These are phyloP conservation scores for Notodonta ziczac DNA, from an alignment of 2,888 invertebrate species.

Conservation along the genomic window DNA sequence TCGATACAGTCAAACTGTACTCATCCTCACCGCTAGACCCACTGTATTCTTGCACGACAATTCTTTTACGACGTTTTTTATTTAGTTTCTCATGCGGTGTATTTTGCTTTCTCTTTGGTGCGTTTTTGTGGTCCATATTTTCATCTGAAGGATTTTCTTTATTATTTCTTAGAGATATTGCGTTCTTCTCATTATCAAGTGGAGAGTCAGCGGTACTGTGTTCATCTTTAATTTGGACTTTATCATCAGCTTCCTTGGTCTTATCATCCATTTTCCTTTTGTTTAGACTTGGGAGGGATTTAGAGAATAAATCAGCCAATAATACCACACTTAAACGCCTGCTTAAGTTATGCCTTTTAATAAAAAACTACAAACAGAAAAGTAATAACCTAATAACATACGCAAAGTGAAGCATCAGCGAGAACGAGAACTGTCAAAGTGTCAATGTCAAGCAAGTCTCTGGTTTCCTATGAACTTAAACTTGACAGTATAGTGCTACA, in stretches of 20 bases:
- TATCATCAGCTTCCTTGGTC: not conserved
- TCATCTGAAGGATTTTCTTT: not conserved
- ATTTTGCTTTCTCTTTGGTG: not conserved
- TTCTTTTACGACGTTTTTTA: conserved; percentile 4
- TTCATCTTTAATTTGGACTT: not conserved
- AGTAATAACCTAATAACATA: no score
- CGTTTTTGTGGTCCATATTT: not conserved
- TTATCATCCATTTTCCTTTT: not conserved
- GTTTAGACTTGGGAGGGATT: no score
- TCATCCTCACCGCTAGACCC: conserved; percentile 20
- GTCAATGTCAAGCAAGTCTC: no score
- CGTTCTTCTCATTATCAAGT: not conserved
- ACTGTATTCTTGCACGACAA: conserved; percentile 7
- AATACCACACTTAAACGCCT: no score
- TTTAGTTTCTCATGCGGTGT: not conserved
- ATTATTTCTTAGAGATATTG: not conserved
- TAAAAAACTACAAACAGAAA: no score
- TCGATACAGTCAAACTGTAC: conserved; percentile 35
- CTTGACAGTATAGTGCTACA: no score
- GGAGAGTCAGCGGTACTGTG: not conserved
- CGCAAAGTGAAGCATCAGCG: no score
- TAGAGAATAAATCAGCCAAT: no score
- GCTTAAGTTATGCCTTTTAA: no score
- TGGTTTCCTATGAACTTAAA: no score
- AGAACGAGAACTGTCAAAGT: no score